Evolutionary conservation across 2,888 invertebrate genomes (phyloP), one percentile per base, ranked within the genome.

Genomic region (Cryptophagus acutangulus): DNA sequence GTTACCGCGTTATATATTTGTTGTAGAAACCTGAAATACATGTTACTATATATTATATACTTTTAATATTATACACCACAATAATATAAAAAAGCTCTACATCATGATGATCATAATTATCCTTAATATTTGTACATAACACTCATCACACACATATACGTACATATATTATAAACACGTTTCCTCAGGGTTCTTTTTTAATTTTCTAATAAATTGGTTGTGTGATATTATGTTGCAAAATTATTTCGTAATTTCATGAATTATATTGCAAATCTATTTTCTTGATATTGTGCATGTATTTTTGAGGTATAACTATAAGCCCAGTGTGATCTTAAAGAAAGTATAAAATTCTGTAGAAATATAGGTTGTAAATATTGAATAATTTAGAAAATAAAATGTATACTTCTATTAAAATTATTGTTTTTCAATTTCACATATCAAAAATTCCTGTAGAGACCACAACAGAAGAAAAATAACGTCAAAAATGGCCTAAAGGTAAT

Each of bases 271-370:
- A 31, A 26, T n/a, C 40, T 42, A 33, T 33, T 41, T n/a, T 36
- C 41, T 51, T 39, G 46, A 46, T 48, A 59, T 62, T 61, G 62
- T 63, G 66, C 64, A 65, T 66, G 66, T 65, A 65, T 60, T 63
- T 63, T 61, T 60, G 57, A 62, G 61, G 58, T 59, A 48, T 39
- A 52, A 18, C 8, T 43, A 41, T 52, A 56, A 65, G 49, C 57
- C 63, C 62, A 65, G 67, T 67, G 67, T 67, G 67, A 67, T 67
- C 63, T 55, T 63, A 59, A 26, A 58, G 49, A 56, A 54, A 52
- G 50, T 55, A 49, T 57, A 58, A 15, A 58, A 55, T 61, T 61
- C 55, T 57, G 55, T 62, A 61, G 62, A 46, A 53, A 54, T 54
- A 57, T 61, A 59, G 49, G 52, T 54, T 63, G 63, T 65, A 61